Conservation (phyloP, 2,113 vertebrate genomes). For the Caranx ignobilis region DNA sequence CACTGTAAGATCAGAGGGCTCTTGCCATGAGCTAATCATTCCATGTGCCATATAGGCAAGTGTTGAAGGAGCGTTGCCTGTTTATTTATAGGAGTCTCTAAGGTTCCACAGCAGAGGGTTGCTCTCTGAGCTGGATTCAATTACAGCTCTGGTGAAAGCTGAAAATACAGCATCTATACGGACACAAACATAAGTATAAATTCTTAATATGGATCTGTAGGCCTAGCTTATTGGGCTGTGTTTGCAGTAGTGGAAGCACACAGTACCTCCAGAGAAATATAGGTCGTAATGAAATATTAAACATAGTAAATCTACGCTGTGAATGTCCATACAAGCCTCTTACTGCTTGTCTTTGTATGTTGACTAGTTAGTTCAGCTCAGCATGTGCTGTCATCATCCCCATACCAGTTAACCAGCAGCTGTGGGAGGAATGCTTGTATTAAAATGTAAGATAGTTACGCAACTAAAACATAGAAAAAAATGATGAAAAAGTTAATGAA, state of each 20-base stretch:
- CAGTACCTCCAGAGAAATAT: neutral
- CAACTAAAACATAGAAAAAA: neutral
- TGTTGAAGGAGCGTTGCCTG: slow-evolving; percentile 77
- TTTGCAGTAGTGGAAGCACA: slow-evolving; percentile 8
- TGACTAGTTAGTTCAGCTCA: slow-evolving; percentile 3
- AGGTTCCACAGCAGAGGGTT: slow-evolving; percentile 76
- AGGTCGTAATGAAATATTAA: slow-evolving; percentile 2
- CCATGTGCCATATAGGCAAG: slow-evolving; percentile 79
- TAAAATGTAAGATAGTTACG: neutral
- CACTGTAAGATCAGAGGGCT: slow-evolving; percentile 74
- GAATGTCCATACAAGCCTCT: neutral
- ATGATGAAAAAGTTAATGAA: neutral
- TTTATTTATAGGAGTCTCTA: slow-evolving; percentile 83
- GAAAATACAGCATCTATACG: slow-evolving; percentile 68
- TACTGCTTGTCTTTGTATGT: neutral
- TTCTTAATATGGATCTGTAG: slow-evolving; percentile 32
- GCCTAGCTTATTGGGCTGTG: slow-evolving; percentile 5
- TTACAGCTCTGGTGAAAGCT: slow-evolving; percentile 78
- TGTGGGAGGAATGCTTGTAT: neutral
- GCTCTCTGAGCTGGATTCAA: slow-evolving; percentile 75
- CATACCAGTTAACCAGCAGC: slow-evolving; percentile 18
- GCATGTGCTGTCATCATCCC: slow-evolving; percentile 19
- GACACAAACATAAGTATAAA: slow-evolving; percentile 58
- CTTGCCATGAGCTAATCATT: slow-evolving; percentile 81
- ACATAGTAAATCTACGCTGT: neutral